Conservation (phyloP, 1,140 invertebrate species). For the Armadillidium nasatum region DNA sequence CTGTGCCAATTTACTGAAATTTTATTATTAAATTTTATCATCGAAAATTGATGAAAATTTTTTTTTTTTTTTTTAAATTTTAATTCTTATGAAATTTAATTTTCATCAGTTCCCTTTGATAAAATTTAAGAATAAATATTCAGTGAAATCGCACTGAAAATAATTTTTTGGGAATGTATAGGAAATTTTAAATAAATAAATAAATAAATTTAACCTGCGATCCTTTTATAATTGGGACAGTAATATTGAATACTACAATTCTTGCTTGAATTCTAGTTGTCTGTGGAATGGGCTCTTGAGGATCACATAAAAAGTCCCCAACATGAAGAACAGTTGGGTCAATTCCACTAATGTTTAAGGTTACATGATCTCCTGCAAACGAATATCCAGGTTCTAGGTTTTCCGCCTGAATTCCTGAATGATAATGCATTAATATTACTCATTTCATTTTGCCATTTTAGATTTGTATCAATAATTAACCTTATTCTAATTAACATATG, state of each 20-base stretch:
- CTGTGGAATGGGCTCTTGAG: constrained; percentile 67
- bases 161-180: neutral
- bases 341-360: constrained; percentile 70
- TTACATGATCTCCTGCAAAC: constrained; percentile 92
- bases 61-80: no score
- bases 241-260: constrained; percentile 88
- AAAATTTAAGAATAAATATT: neutral
- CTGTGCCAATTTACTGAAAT: no score
- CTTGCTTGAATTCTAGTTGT: constrained; percentile 79
- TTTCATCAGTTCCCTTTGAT: neutral
- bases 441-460: no score
- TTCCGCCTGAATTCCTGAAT: constrained; percentile 23
- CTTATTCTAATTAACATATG: no score
- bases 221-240: constrained; percentile 86
- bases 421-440: no score
- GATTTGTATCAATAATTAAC: no score
- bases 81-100: constrained; percentile 5
- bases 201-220: constrained; percentile 64
- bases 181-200: neutral
- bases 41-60: no score
- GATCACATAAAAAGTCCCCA: constrained; percentile 81
- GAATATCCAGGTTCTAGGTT: constrained; percentile 55
- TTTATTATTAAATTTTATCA: no score
- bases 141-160: neutral
- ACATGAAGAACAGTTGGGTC: constrained; percentile 72